Base-by-base conservation (phyloP, 2,113 vertebrate genomes). In the Gambusia affinis region DNA sequence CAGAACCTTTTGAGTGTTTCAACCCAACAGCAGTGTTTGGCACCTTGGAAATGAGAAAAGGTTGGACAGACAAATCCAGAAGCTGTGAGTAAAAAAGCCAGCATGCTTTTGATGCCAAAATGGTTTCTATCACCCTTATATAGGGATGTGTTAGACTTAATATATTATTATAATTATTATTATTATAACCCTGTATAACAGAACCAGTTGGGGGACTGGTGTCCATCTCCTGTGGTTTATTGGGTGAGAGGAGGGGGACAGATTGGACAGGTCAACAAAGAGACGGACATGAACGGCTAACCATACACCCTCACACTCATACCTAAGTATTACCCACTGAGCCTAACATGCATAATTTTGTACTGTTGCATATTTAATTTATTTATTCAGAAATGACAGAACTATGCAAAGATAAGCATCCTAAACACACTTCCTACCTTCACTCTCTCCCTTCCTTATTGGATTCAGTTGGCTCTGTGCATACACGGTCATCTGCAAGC, bases 391-490 rank as follows among this genome's bases (percentile, higher is more conserved):
- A 57, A 64, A 35, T 33, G 22, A 35, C 4, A 35, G 30, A n/a
- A 19, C 63, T 35, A 12, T 35, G 19, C 31, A 64, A 64, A 64
- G 30, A 64, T 3, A 22, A 8, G 24, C 19, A 57, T 57, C 17
- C 31, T 10, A 44, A 78, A 85, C 73, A n/a, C 70, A 86, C 65
- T 66, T 64, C 54, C 60, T 60, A 76, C 24, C 28, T 61, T 67
- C 42, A 68, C 31, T 68, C 63, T 68, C 54, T 71, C n/a, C 54
- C 31, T 65, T 1, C 79, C 44, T 67, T 33, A 47, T 85, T 89
- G 90, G 51, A 62, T 80, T 76, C 87, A 62, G 19, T 64, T 64
- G 15, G 15, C 22, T 77, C 15, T 67, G 57, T 77, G 73, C 47
- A n/a, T 73, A 60, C 37, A 30, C 35, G 65, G 27, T 66, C n/a